Evolutionary conservation across 2,888 invertebrate species (phyloP).

Genomic region (Epistrophella euchroma): DNA sequence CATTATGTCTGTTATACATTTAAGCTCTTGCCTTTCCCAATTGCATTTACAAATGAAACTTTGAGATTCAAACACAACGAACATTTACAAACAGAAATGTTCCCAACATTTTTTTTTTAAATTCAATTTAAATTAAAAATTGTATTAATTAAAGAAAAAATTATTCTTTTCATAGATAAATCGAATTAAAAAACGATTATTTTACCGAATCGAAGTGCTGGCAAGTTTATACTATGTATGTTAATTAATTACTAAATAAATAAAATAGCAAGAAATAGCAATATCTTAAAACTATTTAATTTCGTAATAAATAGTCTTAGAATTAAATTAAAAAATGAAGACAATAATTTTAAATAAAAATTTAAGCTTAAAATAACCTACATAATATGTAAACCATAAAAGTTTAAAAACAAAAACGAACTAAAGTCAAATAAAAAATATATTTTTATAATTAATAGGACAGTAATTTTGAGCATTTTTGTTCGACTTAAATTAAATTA

Average conservation of each 20-base stretch:
- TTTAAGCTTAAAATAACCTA: not conserved
- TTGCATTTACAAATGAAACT: not conserved
- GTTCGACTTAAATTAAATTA: constrained; percentile 19
- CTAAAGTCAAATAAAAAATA: constrained; percentile 32
- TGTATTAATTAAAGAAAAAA: not conserved
- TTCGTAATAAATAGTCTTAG: constrained; percentile 1
- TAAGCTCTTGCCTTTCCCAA: not conserved
- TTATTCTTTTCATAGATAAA: not conserved
- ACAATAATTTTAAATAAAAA: not conserved
- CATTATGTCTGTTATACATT: too few species aligned
- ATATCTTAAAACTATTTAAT: not conserved
- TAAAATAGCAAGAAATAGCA: constrained; percentile 10
- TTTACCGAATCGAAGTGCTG: not conserved
- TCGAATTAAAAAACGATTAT: not conserved
- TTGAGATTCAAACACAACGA: constrained; percentile 14
- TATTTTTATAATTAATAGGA: constrained; percentile 31
- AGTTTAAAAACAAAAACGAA: constrained; percentile 65
- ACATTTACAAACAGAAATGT: not conserved
- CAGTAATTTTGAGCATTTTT: constrained; percentile 72
- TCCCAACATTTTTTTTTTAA: not conserved
- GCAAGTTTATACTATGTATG: constrained; percentile 12
- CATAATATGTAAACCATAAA: not conserved
- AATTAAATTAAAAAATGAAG: not conserved
- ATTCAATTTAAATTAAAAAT: not conserved
- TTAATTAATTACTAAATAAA: constrained; percentile 18